Evolutionary conservation across 2,797 vertebrate genomes (phyloP), one percentile per base, ranked within the genome.

Genomic region (Sebastiscus albofasciatus): DNA sequence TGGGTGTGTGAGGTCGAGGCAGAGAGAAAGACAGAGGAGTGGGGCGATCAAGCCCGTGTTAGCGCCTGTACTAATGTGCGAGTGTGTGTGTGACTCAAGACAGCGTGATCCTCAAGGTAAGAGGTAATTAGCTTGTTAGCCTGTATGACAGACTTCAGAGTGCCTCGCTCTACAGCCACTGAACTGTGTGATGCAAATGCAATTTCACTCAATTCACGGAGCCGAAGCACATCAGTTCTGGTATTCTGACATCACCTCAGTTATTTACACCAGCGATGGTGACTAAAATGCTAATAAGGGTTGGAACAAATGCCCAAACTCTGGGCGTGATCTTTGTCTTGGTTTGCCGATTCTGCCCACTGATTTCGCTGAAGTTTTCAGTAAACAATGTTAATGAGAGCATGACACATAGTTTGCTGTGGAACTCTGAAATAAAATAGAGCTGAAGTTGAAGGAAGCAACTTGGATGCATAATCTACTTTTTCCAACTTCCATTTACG

Each of bases 91-190:
- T 56, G 80, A 87, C 67, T 87, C 84, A 80, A 77, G 81, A 82
- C 70, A 31, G 74, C 64, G 29, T 86, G 90, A 79, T 83, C 73
- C 70, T 89, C 70, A 82, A 92, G 89, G 91, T 92, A 81, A 87
- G 67, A 75, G 64, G 42, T 86, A 89, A 92, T 91, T 78, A 86
- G 75, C 66, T 65, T 73, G 77, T 81, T 87, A 81, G 82, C 52
- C 29, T 2, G n/a, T 56, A 16, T 85, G 88, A 86, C 79, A 87
- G 86, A 72, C 75, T 33, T 67, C 42, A 75, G 54, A 67, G 69
- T 70, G 75, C 87, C 67, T 74, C 26, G 39, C 84, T 77, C 34
- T 36, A 8, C 55, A 61, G 67, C 60, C 78, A 79, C 76, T 80
- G 62, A 77, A 71, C 83, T 74, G 81, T 31, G 62, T 67, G 66